Percentiles rank a stretch among this genome's conserved stretches.
Evolutionary conservation across 2,797 vertebrate genomes (phyloP).

Genomic region (Dallia pectoralis): DNA sequence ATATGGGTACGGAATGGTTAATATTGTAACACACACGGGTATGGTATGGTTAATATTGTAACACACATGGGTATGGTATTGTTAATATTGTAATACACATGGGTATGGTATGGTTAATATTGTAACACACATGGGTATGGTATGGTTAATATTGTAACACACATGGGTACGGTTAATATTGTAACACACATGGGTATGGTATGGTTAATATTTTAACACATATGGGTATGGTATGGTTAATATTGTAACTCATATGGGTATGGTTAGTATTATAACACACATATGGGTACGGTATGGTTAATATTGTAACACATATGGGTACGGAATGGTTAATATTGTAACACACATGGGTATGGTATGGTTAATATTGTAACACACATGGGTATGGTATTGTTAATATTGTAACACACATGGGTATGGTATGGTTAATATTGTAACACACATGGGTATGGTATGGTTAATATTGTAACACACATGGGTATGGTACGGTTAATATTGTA

Average conservation of each 20-base stretch:
- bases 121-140: constrained; percentile 18
- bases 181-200: neutral
- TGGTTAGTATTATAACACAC: too few relatives aligned
- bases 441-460: constrained; percentile 28
- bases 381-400: constrained; percentile 34
- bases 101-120: constrained; percentile 34
- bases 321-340: constrained; percentile 42
- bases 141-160: constrained; percentile 43
- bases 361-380: constrained; percentile 35
- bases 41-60: constrained; percentile 42
- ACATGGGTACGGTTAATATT: too few relatives aligned
- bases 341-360: constrained; percentile 22
- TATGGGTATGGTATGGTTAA: constrained; percentile 32
- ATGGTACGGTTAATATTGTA: constrained; percentile 42
- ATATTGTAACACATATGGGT: constrained; percentile 29
- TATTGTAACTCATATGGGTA: too few relatives aligned
- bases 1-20: constrained; percentile 28
- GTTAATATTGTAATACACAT: constrained; percentile 35
- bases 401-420: constrained; percentile 18
- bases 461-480: constrained; percentile 29
- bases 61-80: constrained; percentile 21
- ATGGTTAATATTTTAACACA: constrained; percentile 43
- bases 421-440: constrained; percentile 43
- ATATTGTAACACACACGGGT: constrained; percentile 28
- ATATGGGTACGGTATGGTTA: constrained; percentile 29